A percentile compares a stretch with the other conserved stretches of the same genome.
phyloP scores from a whole-genome alignment of 1,140 invertebrate species.

The Tetramorium simillimum region DNA sequence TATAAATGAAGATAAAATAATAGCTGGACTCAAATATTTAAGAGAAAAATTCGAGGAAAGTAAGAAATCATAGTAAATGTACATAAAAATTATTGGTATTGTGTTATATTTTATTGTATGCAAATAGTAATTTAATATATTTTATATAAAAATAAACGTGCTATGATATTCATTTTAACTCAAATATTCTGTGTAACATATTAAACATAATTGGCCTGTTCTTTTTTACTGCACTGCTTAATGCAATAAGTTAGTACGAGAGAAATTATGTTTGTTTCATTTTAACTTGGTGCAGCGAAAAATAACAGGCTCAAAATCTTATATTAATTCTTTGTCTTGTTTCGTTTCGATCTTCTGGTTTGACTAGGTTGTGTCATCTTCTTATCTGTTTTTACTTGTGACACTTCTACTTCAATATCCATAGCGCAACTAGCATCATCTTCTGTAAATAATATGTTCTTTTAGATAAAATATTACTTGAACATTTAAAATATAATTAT shows the following conservation, averaged over 20 bases:
- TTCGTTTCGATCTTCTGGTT: background rate
- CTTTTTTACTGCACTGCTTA: too few relatives aligned
- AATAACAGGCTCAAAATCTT: too few relatives aligned
- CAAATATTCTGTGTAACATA: background rate
- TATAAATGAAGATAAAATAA: conserved; percentile 87
- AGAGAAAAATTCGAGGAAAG: conserved; percentile 86
- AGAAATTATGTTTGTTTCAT: too few relatives aligned
- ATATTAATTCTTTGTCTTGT: background rate
- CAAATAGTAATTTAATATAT: conserved; percentile 25
- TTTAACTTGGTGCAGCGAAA: too few relatives aligned
- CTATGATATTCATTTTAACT: background rate
- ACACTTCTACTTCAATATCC: background rate
- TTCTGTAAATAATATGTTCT: background rate
- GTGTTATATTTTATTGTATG: conserved; percentile 5
- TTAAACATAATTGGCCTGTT: background rate
- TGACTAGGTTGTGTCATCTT: background rate
- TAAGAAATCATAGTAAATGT: conserved; percentile 50
- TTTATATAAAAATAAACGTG: background rate
- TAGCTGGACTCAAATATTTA: conserved; percentile 89
- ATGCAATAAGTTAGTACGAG: too few relatives aligned
- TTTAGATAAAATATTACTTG: background rate
- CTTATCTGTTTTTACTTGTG: background rate
- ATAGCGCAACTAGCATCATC: background rate
- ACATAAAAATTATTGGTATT: conserved; percentile 20
- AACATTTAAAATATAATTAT: background rate